phyloP scores from a whole-genome alignment of 2,888 invertebrate species.

The Ashinkailepas kermadecensis region DNA sequence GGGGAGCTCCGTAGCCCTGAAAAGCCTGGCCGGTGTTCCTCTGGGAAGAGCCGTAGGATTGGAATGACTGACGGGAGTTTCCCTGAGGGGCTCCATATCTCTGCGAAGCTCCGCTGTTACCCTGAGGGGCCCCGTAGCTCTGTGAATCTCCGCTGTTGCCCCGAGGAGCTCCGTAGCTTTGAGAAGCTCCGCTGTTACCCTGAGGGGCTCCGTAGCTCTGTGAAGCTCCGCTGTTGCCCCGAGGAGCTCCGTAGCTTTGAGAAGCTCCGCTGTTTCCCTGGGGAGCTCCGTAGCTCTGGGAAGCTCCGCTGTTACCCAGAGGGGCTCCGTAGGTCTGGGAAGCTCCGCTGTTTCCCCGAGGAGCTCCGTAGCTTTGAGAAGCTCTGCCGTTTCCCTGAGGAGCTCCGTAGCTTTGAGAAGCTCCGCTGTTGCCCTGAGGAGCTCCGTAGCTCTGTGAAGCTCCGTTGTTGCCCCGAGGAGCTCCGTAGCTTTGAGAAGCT shows the following conservation, averaged over 20 bases:
- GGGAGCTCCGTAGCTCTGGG: neutral
- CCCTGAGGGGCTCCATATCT: neutral
- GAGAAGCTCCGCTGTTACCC: neutral
- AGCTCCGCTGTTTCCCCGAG: neutral
- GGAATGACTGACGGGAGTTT: neutral
- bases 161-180: neutral
- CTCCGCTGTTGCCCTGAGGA: neutral
- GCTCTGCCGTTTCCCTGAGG: neutral
- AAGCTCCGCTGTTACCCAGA: neutral
- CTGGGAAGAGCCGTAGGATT: neutral
- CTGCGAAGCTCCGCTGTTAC: neutral
- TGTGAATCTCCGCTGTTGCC: neutral
- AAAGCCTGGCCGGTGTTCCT: neutral
- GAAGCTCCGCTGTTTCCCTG: no score
- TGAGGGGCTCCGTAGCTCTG: neutral
- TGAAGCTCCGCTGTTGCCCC: neutral
- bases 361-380: neutral
- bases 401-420: neutral
- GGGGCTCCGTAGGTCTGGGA: neutral
- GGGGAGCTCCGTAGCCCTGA: slow-evolving; percentile 2
- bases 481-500: neutral
- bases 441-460: slow-evolving; percentile 3
- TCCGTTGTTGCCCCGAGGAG: neutral
- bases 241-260: neutral
- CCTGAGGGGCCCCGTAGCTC: neutral